phyloP scores from a whole-genome alignment of 2,797 vertebrate genomes.

The Hypotaenidia philippensis region DNA sequence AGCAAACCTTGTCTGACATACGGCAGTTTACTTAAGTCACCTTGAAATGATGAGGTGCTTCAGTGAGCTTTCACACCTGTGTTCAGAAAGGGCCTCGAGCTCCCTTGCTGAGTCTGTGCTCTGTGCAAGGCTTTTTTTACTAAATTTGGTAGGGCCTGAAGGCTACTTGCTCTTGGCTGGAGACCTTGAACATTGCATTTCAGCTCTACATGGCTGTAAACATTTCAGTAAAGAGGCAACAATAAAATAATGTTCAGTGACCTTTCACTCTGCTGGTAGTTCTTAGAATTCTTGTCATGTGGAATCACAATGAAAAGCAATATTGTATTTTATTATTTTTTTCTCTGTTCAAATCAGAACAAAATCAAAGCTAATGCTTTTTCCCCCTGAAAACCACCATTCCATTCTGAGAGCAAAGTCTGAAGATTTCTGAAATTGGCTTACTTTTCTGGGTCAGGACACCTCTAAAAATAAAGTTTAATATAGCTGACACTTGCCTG shows the following conservation, averaged over 20 bases:
- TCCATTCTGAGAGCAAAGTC: not conserved
- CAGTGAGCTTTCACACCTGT: not conserved
- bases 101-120: not conserved
- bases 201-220: not conserved
- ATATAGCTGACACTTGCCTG: not conserved
- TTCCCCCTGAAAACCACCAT: not conserved
- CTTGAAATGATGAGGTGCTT: constrained; percentile 13
- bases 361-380: not conserved
- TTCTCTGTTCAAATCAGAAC: not conserved
- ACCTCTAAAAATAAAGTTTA: not conserved
- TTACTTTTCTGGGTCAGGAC: not conserved
- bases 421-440: not conserved
- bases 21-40: not conserved
- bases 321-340: not conserved
- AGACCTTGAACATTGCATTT: not conserved
- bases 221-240: not conserved
- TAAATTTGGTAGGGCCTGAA: not conserved
- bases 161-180: not conserved
- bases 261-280: not conserved
- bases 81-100: not conserved
- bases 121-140: not conserved
- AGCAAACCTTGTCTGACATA: not conserved
- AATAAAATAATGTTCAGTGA: not conserved
- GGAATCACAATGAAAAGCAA: not conserved
- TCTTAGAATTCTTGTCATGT: not conserved